Conservation (phyloP, 2,797 vertebrate genomes). For the Phalanger gymnotis region DNA sequence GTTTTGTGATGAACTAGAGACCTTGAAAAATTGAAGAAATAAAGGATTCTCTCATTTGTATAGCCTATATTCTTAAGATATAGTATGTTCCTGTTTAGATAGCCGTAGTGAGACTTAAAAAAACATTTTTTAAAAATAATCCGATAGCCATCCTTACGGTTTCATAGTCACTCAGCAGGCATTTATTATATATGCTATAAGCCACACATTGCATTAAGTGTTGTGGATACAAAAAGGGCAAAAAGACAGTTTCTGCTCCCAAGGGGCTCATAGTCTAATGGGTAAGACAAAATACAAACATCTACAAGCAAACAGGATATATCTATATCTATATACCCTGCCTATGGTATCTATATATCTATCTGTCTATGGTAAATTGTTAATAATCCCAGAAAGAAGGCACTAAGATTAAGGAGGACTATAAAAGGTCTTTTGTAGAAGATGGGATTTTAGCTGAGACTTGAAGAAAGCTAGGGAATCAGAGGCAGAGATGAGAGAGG, state of each 20-base stretch:
- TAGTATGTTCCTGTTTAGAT: neutral
- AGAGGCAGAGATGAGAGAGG: neutral
- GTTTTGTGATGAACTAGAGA: neutral
- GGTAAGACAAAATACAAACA: neutral
- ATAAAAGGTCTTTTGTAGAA: neutral
- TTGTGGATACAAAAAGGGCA: neutral
- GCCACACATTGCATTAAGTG: neutral
- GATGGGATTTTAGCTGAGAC: neutral
- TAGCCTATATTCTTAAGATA: neutral
- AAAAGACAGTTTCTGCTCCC: neutral
- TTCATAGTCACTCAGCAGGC: neutral
- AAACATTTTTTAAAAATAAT: neutral
- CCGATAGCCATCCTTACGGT: neutral
- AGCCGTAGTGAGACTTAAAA: neutral
- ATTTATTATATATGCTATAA: neutral
- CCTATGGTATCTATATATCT: neutral
- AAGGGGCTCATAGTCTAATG: neutral
- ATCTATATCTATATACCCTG: too few species aligned
- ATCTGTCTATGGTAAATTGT: neutral
- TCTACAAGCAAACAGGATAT: neutral
- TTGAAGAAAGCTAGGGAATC: neutral
- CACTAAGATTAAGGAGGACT: neutral
- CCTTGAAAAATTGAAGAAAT: neutral
- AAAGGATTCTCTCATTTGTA: neutral
- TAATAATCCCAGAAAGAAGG: neutral